These are phyloP conservation scores for Phalanger gymnotis DNA, from an alignment of 2,797 vertebrate species.

Conservation along the genomic window DNA sequence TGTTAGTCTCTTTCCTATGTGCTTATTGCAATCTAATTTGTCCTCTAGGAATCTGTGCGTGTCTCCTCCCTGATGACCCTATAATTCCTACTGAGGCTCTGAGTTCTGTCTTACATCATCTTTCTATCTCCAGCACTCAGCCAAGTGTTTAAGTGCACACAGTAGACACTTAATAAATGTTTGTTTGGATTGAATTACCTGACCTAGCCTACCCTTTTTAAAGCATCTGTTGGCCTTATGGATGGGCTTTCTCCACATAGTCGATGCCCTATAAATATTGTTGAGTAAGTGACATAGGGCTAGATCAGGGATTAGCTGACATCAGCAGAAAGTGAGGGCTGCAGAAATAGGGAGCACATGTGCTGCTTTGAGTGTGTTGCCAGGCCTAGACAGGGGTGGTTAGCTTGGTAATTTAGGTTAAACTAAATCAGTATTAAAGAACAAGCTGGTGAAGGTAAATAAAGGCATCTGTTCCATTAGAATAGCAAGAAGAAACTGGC, in stretches of 20 bases:
- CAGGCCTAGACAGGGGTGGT: neutral
- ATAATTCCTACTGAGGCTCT: neutral
- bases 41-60: neutral
- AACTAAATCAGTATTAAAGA: neutral
- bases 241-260: neutral
- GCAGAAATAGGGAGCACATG: neutral
- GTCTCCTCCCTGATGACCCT: neutral
- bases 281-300: constrained; percentile 16
- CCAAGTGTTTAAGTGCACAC: neutral
- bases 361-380: neutral
- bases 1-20: neutral
- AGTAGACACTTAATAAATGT: neutral
- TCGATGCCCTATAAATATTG: neutral
- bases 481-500: neutral
- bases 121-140: neutral
- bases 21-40: neutral
- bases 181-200: neutral
- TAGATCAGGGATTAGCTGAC: constrained; percentile 25
- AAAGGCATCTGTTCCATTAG: neutral
- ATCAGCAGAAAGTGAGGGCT: neutral
- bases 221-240: neutral
- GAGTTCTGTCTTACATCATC: neutral
- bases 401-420: neutral
- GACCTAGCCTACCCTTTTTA: neutral
- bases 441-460: neutral